Conservation (phyloP, 2,888 invertebrate species). For the Hecatera dysodea region DNA sequence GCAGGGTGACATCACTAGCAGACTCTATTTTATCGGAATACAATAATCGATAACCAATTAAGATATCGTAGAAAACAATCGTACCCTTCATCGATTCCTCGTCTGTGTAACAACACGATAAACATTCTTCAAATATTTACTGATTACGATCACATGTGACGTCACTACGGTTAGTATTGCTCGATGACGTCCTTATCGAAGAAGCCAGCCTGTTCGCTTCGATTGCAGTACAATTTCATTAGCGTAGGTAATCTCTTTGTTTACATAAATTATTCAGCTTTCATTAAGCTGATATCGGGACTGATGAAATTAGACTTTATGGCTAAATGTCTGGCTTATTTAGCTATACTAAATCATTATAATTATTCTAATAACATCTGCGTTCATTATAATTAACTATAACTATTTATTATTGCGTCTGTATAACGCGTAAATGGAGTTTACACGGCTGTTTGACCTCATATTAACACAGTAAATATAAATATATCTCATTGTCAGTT, state of each 20-base stretch:
- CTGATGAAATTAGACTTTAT: slow-evolving; percentile 48
- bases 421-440: slow-evolving; percentile 37
- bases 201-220: slow-evolving; percentile 32
- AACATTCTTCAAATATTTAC: slow-evolving; percentile 82
- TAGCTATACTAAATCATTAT: slow-evolving; percentile 28
- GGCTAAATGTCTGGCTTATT: slow-evolving; percentile 14
- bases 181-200: slow-evolving; percentile 53
- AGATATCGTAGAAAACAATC: slow-evolving; percentile 79
- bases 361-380: slow-evolving; percentile 46
- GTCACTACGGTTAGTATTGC: slow-evolving; percentile 51
- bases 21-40: slow-evolving; percentile 72
- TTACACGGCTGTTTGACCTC: slow-evolving; percentile 52
- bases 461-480: slow-evolving; percentile 46
- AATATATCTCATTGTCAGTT: slow-evolving; percentile 35
- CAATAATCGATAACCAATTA: slow-evolving; percentile 77
- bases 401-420: slow-evolving; percentile 12
- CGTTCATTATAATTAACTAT: slow-evolving; percentile 34
- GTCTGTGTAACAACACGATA: slow-evolving; percentile 74
- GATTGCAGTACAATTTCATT: slow-evolving; percentile 49
- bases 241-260: slow-evolving; percentile 54
- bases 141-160: slow-evolving; percentile 72
- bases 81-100: slow-evolving; percentile 67
- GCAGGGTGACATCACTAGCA: slow-evolving; percentile 65
- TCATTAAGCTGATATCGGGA: slow-evolving; percentile 43
- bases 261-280: slow-evolving; percentile 41